A percentile compares a stretch with the other conserved stretches of the same genome.
These are phyloP conservation scores for Holothuria glaberrima DNA, from an alignment of 35 echinoderm and acorn worm genomes.

Conservation along the genomic window DNA sequence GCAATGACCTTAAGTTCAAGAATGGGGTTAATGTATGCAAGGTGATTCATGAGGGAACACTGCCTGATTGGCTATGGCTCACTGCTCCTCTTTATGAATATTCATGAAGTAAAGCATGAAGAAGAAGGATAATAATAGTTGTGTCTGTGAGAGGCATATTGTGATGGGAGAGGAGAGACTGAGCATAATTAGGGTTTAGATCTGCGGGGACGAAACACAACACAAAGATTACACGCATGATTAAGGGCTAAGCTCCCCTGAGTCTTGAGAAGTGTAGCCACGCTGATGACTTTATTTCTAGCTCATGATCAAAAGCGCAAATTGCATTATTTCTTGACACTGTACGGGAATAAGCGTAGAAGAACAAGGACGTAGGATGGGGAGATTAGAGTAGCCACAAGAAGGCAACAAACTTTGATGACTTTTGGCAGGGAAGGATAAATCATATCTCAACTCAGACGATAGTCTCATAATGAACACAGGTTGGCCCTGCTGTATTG, in stretches of 20 bases:
- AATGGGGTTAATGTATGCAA: conserved; percentile 67
- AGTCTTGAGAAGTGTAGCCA: conserved; percentile 48
- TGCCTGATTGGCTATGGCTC: conserved; percentile 64
- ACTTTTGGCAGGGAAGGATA: conserved; percentile 14
- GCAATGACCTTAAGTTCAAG: conserved; percentile 62
- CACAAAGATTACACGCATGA: conserved; percentile 71
- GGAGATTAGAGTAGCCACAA: background rate
- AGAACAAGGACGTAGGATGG: conserved; percentile 40
- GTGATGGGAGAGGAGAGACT: conserved; percentile 31
- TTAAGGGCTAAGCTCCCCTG: conserved; percentile 54
- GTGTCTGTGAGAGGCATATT: conserved; percentile 53
- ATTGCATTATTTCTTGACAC: conserved; percentile 49
- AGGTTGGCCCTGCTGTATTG: too few species aligned
- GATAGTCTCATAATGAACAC: too few species aligned
- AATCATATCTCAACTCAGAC: too few species aligned
- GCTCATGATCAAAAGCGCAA: conserved; percentile 51
- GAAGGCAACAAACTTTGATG: conserved; percentile 59
- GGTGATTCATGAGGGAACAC: conserved; percentile 63
- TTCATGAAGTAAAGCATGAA: conserved; percentile 49
- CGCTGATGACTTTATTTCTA: conserved; percentile 54
- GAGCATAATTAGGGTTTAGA: conserved; percentile 57
- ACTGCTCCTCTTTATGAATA: conserved; percentile 55
- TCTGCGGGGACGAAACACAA: conserved; percentile 55
- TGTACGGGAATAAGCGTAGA: conserved; percentile 47
- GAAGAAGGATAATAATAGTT: conserved; percentile 54